These are phyloP conservation scores for Poeciliopsis gracilis DNA, from an alignment of 2,797 vertebrate genomes.

Conservation along the genomic window DNA sequence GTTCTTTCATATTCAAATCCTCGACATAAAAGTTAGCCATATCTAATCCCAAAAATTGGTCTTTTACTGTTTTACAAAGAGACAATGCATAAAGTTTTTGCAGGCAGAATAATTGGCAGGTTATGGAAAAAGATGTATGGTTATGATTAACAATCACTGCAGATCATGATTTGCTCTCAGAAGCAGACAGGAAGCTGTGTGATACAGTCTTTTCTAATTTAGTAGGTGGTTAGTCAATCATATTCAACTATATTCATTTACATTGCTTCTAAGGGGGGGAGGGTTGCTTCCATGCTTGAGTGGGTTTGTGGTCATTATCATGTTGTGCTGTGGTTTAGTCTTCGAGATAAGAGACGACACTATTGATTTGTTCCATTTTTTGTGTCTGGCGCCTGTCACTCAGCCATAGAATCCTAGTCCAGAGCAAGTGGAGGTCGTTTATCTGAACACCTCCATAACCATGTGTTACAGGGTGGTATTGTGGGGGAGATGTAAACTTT, in stretches of 20 bases:
- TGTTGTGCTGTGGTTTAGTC: slow-evolving; percentile 65
- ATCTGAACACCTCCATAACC: slow-evolving; percentile 42
- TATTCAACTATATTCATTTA: slow-evolving; percentile 63
- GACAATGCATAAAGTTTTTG: slow-evolving; percentile 68
- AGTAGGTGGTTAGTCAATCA: slow-evolving; percentile 68
- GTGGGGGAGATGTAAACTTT: slow-evolving; percentile 64
- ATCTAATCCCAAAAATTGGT: slow-evolving; percentile 74
- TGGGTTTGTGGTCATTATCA: slow-evolving; percentile 71
- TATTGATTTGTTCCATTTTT: slow-evolving; percentile 74
- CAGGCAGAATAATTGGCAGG: slow-evolving; percentile 58
- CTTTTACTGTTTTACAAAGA: slow-evolving; percentile 73
- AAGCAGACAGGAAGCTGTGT: slow-evolving; percentile 45
- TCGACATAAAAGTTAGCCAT: slow-evolving; percentile 73
- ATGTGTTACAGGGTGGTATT: slow-evolving; percentile 41
- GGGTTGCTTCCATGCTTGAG: slow-evolving; percentile 64
- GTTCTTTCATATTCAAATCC: slow-evolving; percentile 80
- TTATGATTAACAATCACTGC: slow-evolving; percentile 60
- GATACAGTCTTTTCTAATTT: slow-evolving; percentile 75
- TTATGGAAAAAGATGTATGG: slow-evolving; percentile 55
- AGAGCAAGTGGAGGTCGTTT: slow-evolving; percentile 55
- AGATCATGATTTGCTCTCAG: slow-evolving; percentile 43
- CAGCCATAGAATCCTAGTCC: slow-evolving; percentile 54
- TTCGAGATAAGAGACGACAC: slow-evolving; percentile 58
- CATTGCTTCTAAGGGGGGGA: slow-evolving; percentile 51
- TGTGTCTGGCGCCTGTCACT: slow-evolving; percentile 69